These are phyloP conservation scores for Meandrina meandrites DNA, from an alignment of 92 coral and sea anemone genomes.

Conservation along the genomic window DNA sequence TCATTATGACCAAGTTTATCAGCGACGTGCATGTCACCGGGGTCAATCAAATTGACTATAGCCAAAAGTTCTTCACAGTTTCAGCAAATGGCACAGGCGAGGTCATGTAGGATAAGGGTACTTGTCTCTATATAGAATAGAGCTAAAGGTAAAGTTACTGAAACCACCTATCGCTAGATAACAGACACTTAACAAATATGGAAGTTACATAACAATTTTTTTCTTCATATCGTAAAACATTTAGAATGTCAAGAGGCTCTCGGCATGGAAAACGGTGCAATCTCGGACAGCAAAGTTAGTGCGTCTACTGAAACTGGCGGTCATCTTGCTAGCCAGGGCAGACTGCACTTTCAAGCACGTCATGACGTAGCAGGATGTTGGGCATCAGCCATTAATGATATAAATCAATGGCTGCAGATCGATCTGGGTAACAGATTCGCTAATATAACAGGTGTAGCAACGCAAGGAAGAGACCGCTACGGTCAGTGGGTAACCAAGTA, in stretches of 20 bases:
- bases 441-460: not conserved
- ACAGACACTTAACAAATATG: no score
- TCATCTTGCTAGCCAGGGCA: not conserved
- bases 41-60: no score
- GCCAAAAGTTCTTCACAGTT: no score
- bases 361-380: not conserved
- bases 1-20: no score
- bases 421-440: not conserved
- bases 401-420: not conserved
- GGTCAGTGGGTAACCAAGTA: not conserved
- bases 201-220: no score
- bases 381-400: not conserved
- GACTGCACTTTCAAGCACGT: not conserved
- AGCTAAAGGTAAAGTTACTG: no score
- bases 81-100: no score
- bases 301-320: not conserved
- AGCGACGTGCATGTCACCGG: no score
- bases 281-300: not conserved
- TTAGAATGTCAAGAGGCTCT: not conserved
- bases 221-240: no score
- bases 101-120: no score
- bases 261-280: not conserved
- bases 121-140: no score
- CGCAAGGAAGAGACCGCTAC: not conserved
- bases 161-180: no score